Conservation (phyloP, 2,113 vertebrate species). For the Mesembrinibis cayennensis region DNA sequence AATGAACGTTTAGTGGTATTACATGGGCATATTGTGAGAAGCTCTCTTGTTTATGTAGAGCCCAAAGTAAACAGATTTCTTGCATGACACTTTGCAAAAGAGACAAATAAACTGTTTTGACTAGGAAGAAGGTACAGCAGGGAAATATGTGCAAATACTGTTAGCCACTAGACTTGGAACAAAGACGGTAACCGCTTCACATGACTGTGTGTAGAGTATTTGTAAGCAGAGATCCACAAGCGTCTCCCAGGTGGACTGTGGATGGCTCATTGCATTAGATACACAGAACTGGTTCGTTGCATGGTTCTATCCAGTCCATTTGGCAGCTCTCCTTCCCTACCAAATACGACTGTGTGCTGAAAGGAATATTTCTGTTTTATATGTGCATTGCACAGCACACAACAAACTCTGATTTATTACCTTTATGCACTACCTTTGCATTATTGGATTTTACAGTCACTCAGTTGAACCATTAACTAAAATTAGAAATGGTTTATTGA, state of each 20-base stretch:
- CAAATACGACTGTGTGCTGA: neutral
- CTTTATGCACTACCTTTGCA: neutral
- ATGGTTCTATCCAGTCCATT: neutral
- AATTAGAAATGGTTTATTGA: neutral
- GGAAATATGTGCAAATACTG: neutral
- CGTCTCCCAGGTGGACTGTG: neutral
- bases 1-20: neutral
- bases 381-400: neutral
- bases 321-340: neutral
- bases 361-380: neutral
- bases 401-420: neutral
- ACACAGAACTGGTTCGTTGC: neutral
- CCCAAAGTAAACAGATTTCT: neutral
- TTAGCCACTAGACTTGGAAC: neutral
- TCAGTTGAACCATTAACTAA: neutral
- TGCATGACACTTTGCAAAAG: neutral
- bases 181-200: neutral
- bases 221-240: neutral
- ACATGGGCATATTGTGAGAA: neutral
- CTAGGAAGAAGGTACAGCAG: neutral
- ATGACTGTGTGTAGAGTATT: neutral
- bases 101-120: neutral
- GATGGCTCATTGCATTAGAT: neutral
- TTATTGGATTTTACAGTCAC: neutral
- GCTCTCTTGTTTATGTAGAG: neutral